Evolutionary conservation across 2,113 vertebrate species (phyloP), one percentile per base, ranked within the genome.

Genomic region (Coryphaenoides rupestris): DNA sequence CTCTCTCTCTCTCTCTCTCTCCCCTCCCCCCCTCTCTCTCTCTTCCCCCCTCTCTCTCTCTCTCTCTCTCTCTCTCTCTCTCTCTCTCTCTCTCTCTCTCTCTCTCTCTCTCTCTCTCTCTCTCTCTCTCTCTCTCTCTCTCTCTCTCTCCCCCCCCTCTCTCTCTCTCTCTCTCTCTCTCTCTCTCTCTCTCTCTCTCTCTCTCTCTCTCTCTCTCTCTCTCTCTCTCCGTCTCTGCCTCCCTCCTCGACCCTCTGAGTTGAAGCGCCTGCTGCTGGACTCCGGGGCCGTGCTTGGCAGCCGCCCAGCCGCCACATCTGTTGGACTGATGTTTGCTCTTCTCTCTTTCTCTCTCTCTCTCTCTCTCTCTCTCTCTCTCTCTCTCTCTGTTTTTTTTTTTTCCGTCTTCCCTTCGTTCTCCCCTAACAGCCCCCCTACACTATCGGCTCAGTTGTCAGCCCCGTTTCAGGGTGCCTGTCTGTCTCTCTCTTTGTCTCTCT

Each of bases 231-330:
- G 61, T 63, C 74, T 72, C 77, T 58, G 74, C 75, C n/a, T n/a
- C n/a, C n/a, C n/a, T n/a, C n/a, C n/a, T n/a, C n/a, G n/a, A 52
- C 79, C 58, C 72, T 66, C 72, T 72, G 79, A 88, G 84, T 86
- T 85, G 81, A 85, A 84, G 85, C 80, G 61, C 45, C 72, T 73
- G 54, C 72, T 87, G 69, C 70, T 69, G 76, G 73, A 84, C 74
- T 81, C 80, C 68, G 79, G 80, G 77, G 73, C 24, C 71, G 75
- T 59, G 62, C 56, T 81, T 91, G 90, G 90, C 86, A 70, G 57
- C 23, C 4, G 22, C 88, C 90, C 90, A 91, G 83, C 21, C 69
- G 69, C 72, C 86, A 91, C 91, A 92, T 91, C 89, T 91, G 90
- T 69, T 80, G 62, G 62, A 82, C 89, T 86, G 86, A 87, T 91